These are phyloP conservation scores for Rhingia campestris DNA, from an alignment of 2,888 invertebrate species.

Conservation along the genomic window DNA sequence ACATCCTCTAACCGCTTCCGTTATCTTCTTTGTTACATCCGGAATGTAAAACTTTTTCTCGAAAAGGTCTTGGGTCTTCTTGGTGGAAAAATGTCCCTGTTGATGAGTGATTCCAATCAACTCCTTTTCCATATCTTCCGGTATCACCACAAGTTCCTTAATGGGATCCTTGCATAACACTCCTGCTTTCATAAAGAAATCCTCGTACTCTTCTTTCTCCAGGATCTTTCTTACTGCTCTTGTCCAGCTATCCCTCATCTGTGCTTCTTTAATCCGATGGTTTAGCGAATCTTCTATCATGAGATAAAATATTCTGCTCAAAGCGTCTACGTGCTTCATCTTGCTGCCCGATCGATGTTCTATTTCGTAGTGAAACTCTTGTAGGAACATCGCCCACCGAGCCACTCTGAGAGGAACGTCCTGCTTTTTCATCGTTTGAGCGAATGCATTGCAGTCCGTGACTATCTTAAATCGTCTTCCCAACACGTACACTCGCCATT, in stretches of 20 bases:
- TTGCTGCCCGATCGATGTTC: too few relatives aligned
- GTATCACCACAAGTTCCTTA: conserved; percentile 75
- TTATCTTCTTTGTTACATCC: not conserved
- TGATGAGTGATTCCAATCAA: conserved; percentile 78
- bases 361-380: conserved; percentile 4
- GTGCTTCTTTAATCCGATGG: conserved; percentile 1
- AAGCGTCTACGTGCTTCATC: conserved; percentile 14
- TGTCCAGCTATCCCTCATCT: not conserved
- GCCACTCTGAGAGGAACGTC: conserved; percentile 21
- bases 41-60: not conserved
- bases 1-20: not conserved
- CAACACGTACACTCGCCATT: too few relatives aligned
- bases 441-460: conserved; percentile 32
- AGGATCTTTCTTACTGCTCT: not conserved
- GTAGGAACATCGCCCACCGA: conserved; percentile 25
- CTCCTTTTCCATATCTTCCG: conserved; percentile 77
- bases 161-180: conserved; percentile 25
- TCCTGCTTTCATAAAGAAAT: conserved; percentile 3
- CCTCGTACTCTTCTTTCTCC: conserved; percentile 10
- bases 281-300: conserved; percentile 1
- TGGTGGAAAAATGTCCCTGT: too few relatives aligned
- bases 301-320: conserved; percentile 3
- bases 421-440: conserved; percentile 13
- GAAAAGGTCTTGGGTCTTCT: conserved; percentile 78
- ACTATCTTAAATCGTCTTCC: too few relatives aligned